These are phyloP conservation scores for Oxystoma pomonae DNA, from an alignment of 2,888 invertebrate genomes.

Conservation along the genomic window DNA sequence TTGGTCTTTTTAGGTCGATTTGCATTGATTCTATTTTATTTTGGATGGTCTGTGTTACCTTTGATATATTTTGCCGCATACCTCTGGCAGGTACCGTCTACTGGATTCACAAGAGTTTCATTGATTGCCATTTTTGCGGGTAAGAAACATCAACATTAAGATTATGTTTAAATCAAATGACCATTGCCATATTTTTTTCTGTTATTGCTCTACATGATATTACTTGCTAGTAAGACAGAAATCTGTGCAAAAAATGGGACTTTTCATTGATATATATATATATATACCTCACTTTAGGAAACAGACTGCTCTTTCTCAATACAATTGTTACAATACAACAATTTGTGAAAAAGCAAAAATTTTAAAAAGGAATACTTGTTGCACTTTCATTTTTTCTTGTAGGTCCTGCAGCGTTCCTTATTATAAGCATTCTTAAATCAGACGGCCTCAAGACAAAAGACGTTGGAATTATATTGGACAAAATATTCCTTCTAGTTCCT, in stretches of 20 bases:
- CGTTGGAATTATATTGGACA: conserved; percentile 58
- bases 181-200: too few relatives aligned
- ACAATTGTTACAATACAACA: too few relatives aligned
- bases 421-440: conserved; percentile 62
- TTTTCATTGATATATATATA: too few relatives aligned
- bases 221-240: too few relatives aligned
- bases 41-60: conserved; percentile 69
- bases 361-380: too few relatives aligned
- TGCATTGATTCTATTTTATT: conserved; percentile 61
- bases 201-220: too few relatives aligned
- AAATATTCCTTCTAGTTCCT: conserved; percentile 67
- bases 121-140: conserved; percentile 71
- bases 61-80: conserved; percentile 66
- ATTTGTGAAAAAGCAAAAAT: too few relatives aligned
- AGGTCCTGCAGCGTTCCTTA: conserved; percentile 70
- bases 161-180: too few relatives aligned
- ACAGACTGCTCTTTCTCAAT: too few relatives aligned
- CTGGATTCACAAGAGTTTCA: conserved; percentile 70
- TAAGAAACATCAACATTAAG: too few relatives aligned
- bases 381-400: conserved; percentile 35
- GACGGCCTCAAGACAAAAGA: conserved; percentile 57
- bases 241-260: too few relatives aligned
- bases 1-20: conserved; percentile 50
- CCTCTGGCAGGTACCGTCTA: conserved; percentile 65
- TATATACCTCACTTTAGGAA: too few relatives aligned